A percentile compares a stretch with the other conserved stretches of the same genome.
Evolutionary conservation across 2,888 invertebrate genomes (phyloP).

Genomic region (Tineola bisselliella): DNA sequence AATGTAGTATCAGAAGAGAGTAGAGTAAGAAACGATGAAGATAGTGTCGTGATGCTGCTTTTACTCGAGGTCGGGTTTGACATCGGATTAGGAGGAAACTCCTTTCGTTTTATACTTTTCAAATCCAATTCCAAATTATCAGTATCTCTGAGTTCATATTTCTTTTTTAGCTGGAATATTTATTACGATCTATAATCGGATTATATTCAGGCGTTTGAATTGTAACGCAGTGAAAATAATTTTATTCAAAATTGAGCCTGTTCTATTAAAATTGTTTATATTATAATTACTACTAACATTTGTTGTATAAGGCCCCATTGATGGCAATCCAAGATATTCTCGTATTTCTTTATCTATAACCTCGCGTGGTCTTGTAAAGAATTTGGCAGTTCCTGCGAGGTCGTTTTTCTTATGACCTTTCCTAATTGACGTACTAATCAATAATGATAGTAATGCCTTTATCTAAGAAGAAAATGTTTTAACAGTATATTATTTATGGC

Average conservation of each 20-base stretch:
- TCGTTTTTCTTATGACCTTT: conserved; percentile 27
- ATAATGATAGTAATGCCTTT: conserved; percentile 34
- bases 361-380: conserved; percentile 33
- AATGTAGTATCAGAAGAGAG: conserved; percentile 45
- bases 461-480: conserved; percentile 30
- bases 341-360: conserved; percentile 35
- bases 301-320: background rate
- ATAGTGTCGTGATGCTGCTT: conserved; percentile 31
- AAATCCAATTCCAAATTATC: conserved; percentile 28
- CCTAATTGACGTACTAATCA: conserved; percentile 29
- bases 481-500: too few species aligned
- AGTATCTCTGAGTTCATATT: conserved; percentile 14
- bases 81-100: conserved; percentile 27
- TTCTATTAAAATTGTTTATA: background rate
- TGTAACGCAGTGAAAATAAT: too few species aligned
- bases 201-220: too few species aligned
- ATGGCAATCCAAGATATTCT: conserved; percentile 24
- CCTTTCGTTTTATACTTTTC: conserved; percentile 25
- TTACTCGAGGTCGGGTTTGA: conserved; percentile 18
- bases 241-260: too few species aligned
- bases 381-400: conserved; percentile 31
- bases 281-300: background rate
- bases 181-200: too few species aligned
- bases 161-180: too few species aligned
- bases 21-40: conserved; percentile 49